Evolutionary conservation across 2,888 invertebrate species (phyloP).

Genomic region (Pseudococcus viburni): DNA sequence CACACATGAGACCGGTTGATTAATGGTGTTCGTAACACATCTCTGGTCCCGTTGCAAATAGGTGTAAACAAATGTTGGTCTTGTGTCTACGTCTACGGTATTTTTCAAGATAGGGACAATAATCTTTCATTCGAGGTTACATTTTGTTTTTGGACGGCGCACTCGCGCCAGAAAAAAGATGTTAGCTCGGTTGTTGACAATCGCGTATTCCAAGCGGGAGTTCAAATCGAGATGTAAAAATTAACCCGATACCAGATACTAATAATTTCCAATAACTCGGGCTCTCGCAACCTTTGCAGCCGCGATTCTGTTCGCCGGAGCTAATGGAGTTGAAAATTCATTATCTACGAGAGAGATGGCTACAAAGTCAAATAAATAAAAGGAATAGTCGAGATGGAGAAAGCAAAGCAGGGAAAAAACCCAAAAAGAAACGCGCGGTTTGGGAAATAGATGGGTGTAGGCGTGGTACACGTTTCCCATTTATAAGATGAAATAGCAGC

Average conservation of each 20-base stretch:
- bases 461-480: slow-evolving; percentile 63
- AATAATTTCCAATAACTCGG: slow-evolving; percentile 33
- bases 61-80: slow-evolving; percentile 50
- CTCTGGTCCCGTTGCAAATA: slow-evolving; percentile 44
- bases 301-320: background rate
- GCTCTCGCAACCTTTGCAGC: background rate
- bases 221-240: background rate
- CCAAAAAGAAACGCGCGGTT: background rate
- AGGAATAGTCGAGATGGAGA: slow-evolving; percentile 23
- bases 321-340: slow-evolving; percentile 57
- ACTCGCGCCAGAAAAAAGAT: background rate
- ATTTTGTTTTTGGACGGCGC: background rate
- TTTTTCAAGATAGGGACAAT: slow-evolving; percentile 48
- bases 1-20: slow-evolving; percentile 52
- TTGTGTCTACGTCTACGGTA: slow-evolving; percentile 9
- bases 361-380: slow-evolving; percentile 42
- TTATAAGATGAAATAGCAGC: slow-evolving; percentile 67
- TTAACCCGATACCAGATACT: background rate
- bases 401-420: background rate
- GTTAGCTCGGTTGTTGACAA: background rate
- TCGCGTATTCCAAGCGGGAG: background rate
- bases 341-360: slow-evolving; percentile 25
- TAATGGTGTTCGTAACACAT: slow-evolving; percentile 31
- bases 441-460: slow-evolving; percentile 55
- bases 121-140: slow-evolving; percentile 49